Conservation (phyloP, 37 sponge, comb jelly and placozoan genomes). For the Haliclona indistincta region DNA sequence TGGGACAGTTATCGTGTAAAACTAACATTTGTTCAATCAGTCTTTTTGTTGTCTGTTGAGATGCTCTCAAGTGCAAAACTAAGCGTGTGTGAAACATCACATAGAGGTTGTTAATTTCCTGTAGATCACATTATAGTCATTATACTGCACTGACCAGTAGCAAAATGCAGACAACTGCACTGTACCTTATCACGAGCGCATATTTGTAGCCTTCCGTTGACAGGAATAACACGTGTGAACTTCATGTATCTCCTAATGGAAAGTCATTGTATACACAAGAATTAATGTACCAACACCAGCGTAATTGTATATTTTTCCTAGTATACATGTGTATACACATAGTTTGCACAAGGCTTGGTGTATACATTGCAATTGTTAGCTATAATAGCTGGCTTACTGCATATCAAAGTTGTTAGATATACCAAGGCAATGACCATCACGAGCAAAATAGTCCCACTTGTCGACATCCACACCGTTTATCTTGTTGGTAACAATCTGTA, state of each 20-base stretch:
- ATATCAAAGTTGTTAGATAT: conserved; percentile 87
- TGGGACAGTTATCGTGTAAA: background rate
- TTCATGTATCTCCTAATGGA: conserved; percentile 56
- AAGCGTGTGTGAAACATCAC: conserved; percentile 95
- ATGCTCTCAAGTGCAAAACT: conserved; percentile 86
- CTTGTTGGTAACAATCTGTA: conserved; percentile 95
- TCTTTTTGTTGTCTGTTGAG: conserved; percentile 86
- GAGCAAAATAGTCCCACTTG: conserved; percentile 98
- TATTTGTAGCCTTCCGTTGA: conserved; percentile 73
- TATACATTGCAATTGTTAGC: too few relatives aligned
- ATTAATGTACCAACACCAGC: too few relatives aligned
- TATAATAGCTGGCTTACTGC: conserved; percentile 52
- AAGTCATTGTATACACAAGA: too few relatives aligned
- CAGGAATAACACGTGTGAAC: conserved; percentile 81
- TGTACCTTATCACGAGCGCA: conserved; percentile 88
- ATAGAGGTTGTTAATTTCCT: conserved; percentile 91
- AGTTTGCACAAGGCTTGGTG: too few relatives aligned
- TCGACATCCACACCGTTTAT: conserved; percentile 96
- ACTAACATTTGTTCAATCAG: conserved; percentile 81
- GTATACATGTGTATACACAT: too few relatives aligned
- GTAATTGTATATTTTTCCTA: too few relatives aligned
- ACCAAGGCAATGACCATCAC: conserved; percentile 90
- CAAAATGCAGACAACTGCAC: too few relatives aligned
- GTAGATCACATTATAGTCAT: too few relatives aligned
- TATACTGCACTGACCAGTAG: too few relatives aligned